Conservation (phyloP, 2,113 vertebrate species). For the crab-eating macaque (Macaca fascicularis) region DNA sequence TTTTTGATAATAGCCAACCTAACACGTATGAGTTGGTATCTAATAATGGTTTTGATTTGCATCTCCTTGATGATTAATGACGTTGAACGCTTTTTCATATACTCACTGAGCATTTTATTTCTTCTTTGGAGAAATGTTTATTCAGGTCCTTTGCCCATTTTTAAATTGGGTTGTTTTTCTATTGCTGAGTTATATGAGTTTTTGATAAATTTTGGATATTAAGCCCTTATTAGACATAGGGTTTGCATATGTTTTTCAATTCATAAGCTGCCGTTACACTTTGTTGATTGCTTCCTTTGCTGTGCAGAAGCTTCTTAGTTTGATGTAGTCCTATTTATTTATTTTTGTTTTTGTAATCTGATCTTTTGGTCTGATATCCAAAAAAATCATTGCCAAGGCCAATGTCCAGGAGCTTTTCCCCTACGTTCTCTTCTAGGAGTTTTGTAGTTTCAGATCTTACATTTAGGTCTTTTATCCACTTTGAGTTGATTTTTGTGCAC, state of each 20-base stretch:
- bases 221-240: not conserved
- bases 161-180: not conserved
- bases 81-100: not conserved
- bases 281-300: not conserved
- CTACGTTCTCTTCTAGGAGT: not conserved
- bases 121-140: not conserved
- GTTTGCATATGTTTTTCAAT: not conserved
- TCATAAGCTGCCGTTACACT: not conserved
- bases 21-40: not conserved
- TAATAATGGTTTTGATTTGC: not conserved
- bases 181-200: not conserved
- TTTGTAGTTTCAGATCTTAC: not conserved
- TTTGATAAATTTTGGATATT: not conserved
- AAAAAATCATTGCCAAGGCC: not conserved
- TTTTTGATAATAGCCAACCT: not conserved
- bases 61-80: not conserved
- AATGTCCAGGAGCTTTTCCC: not conserved
- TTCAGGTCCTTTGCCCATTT: not conserved
- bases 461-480: not conserved
- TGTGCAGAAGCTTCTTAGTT: not conserved
- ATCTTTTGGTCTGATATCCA: not conserved
- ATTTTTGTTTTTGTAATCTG: not conserved
- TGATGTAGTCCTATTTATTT: not conserved
- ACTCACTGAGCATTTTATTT: not conserved
- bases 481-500: not conserved